A percentile compares a stretch with the other conserved stretches of the same genome.
phyloP scores from a whole-genome alignment of 2,797 vertebrate genomes.

The Serranus cabrilla region DNA sequence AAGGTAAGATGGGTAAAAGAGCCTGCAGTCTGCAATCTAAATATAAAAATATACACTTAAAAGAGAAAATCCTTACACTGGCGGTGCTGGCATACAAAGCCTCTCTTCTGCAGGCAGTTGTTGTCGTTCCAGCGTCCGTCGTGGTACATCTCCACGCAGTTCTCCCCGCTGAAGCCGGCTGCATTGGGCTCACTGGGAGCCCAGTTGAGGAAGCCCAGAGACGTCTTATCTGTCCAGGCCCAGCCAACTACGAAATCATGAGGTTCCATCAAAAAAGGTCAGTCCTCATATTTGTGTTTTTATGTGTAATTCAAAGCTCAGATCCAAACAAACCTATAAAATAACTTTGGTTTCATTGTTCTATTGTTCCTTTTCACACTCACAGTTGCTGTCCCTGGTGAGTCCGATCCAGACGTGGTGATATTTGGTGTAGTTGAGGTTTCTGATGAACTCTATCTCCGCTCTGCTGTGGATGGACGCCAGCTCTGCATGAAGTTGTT shows the following conservation, averaged over 20 bases:
- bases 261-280: background rate
- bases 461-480: slow-evolving; percentile 85
- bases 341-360: background rate
- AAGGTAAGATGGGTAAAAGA: too few species aligned
- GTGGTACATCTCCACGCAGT: slow-evolving; percentile 86
- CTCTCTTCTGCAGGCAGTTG: slow-evolving; percentile 84
- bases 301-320: background rate
- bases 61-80: slow-evolving; percentile 74
- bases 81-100: slow-evolving; percentile 82
- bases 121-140: slow-evolving; percentile 88
- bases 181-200: slow-evolving; percentile 82
- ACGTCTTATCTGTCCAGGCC: slow-evolving; percentile 82
- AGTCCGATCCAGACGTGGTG: slow-evolving; percentile 88
- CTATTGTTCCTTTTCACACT: slow-evolving; percentile 33
- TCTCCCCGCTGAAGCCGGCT: slow-evolving; percentile 71
- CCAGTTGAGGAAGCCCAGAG: slow-evolving; percentile 85
- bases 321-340: background rate
- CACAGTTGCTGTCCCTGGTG: slow-evolving; percentile 82
- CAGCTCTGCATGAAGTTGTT: slow-evolving; percentile 63
- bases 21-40: background rate
- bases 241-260: slow-evolving; percentile 79
- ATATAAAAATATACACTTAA: background rate
- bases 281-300: background rate
- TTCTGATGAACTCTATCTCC: slow-evolving; percentile 84
- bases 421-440: slow-evolving; percentile 74